Evolutionary conservation across 1,140 invertebrate genomes (phyloP), one percentile per base, ranked within the genome.

Genomic region (Penaeus indicus): DNA sequence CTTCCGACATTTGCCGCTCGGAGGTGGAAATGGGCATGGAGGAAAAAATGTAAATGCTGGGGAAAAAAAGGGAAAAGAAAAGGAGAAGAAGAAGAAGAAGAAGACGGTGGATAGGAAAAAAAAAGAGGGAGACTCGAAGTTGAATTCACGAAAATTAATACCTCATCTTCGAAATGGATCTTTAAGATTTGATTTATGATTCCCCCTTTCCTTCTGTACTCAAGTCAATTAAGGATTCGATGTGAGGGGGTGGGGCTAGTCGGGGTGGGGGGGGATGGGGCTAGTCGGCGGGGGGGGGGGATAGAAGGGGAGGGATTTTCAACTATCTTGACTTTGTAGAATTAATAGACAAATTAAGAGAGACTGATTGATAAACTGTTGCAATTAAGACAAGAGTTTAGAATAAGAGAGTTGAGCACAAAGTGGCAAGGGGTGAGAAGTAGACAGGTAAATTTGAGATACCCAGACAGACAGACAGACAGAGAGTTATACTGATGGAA

Each of bases 111-210:
- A 32, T 7, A 11, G 25, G 18, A 7, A 19, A 42, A 27, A 62
- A 60, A 85, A 54, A 75, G 77, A 54, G 10, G 60, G 11, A 18
- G 19, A 62, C 25, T 27, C 21, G 2, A 84, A 79, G 75, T 79
- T 86, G 84, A 86, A 86, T 86, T 86, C 63, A 61, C 13, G 64
- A 88, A 75, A 80, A 86, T 86, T 67, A 80, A 54, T 61, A 63
- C 38, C 75, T 86, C 77, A 60, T 80, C 80, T 47, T 86, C 62
- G 75, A n/a, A 42, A 61, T 61, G 27, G 81, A 83, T 83, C 63
- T 42, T 83, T 47, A 63, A 69, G 81, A 83, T 38, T 67, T 83
- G 81, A 69, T 83, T 83, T 83, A 69, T 83, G 80, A 64, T 64
- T 82, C 11, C n/a, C 63, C 63, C 62, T 38, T 13, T 82, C 54